These are phyloP conservation scores for Phataginus tricuspis DNA, from an alignment of 2,797 vertebrate genomes.

Conservation along the genomic window DNA sequence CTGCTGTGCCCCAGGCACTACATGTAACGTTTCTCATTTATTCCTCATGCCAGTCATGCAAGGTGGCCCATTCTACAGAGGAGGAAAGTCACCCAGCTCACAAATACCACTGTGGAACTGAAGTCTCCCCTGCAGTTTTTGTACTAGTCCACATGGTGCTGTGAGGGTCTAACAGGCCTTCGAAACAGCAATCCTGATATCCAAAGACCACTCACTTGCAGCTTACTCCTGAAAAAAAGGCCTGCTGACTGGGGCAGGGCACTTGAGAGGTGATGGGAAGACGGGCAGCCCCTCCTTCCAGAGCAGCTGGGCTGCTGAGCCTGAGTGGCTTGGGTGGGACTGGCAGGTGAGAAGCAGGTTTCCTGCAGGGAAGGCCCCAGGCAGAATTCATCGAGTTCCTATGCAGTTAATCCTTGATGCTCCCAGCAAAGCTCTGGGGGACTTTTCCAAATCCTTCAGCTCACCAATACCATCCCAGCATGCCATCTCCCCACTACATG, in stretches of 20 bases:
- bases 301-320: background rate
- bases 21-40: background rate
- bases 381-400: background rate
- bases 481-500: background rate
- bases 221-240: background rate
- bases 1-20: background rate
- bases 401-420: background rate
- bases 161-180: background rate
- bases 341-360: background rate
- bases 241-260: background rate
- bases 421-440: background rate
- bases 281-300: background rate
- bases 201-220: background rate
- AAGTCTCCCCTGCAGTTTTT: background rate
- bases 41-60: background rate
- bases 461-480: background rate
- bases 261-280: accelerated
- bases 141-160: background rate
- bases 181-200: background rate
- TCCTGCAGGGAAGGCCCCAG: background rate
- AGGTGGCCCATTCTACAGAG: background rate
- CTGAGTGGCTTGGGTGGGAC: background rate
- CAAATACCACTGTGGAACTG: background rate
- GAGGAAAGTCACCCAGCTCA: background rate
- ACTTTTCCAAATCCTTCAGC: background rate